phyloP scores from a whole-genome alignment of 1,140 invertebrate species.

The Daktulosphaira vitifoliae region DNA sequence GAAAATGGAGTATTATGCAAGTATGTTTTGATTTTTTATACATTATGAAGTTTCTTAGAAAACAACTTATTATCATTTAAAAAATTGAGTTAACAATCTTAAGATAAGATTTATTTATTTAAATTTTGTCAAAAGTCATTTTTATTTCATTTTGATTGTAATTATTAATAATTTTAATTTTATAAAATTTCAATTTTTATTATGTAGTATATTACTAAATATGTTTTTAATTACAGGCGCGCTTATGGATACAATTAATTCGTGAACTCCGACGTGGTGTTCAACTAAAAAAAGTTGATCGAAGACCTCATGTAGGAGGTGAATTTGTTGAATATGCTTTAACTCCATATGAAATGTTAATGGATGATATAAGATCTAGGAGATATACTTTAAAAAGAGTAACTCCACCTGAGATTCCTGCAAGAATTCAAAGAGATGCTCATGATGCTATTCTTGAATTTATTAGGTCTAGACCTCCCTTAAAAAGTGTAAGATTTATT shows the following conservation, averaged over 20 bases:
- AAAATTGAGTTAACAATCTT: no score
- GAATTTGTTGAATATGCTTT: slow-evolving; percentile 72
- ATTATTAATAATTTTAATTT: neutral
- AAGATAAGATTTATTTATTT: no score
- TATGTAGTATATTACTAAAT: no score
- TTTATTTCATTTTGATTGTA: neutral
- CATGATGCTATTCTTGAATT: slow-evolving; percentile 92
- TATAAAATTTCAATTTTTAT: neutral
- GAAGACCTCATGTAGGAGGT: slow-evolving; percentile 46
- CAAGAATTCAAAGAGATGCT: slow-evolving; percentile 80
- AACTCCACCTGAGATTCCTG: slow-evolving; percentile 70
- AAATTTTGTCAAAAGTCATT: no score
- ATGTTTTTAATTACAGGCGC: slow-evolving; percentile 59
- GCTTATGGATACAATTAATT: slow-evolving; percentile 95
- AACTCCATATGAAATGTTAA: slow-evolving; percentile 94
- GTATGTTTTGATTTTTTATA: slow-evolving; percentile 19
- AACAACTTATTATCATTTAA: neutral
- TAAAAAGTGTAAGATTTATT: slow-evolving; percentile 85
- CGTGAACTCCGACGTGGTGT: slow-evolving; percentile 74
- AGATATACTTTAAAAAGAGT: slow-evolving; percentile 74
- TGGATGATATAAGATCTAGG: slow-evolving; percentile 87
- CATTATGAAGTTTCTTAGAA: no score
- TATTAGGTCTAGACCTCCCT: slow-evolving; percentile 85
- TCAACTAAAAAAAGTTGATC: slow-evolving; percentile 80
- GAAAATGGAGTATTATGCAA: slow-evolving; percentile 31